Base-by-base conservation (phyloP, 2,797 vertebrate species). In the Salarias fasciatus region DNA sequence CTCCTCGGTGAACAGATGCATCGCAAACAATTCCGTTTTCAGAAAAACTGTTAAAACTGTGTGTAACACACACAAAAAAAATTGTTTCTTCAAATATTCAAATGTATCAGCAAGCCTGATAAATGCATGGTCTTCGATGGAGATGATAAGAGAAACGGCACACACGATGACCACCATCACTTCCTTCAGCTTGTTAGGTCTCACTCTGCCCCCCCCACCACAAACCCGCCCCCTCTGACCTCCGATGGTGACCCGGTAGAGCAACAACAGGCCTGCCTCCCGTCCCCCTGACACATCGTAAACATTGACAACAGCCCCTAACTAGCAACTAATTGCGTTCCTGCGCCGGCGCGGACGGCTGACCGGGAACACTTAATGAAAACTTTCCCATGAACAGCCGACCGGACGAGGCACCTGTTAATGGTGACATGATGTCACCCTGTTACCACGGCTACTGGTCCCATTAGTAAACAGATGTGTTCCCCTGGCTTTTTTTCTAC, bases 401-500 rank as follows among this genome's bases (percentile, higher is more conserved):
- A 75, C 80, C 82, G 77, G 83, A 86, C 60, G 74, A 87, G 69
- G 79, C 83, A 91, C 89, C 89, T 90, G 87, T 84, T 89, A 89
- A 91, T 70, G 81, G 63, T 69, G 77, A 70, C 56, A 57, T 84
- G 85, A 89, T 86, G 87, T 87, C 84, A 91, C 77, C 46, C 47
- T 43, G 76, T 83, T 80, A 44, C 83, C 76, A 84, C 73, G 13
- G 80, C 87, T 90, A 87, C 88, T 45, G 77, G 51, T 66, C 79
- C 85, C 89, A 89, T 92, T 87, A 90, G 81, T 68, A 78, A 77
- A 84, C 77, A 87, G 81, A 69, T 82, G 84, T 84, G 82, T 88
- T 88, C 86, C 69, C 52, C 61, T 11, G 49, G 35, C 58, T 48
- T 47, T 28, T 51, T 74, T 72, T 71, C 78, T 63, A 71, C 64